phyloP scores from a whole-genome alignment of 2,888 invertebrate species.

The Epinotia ramella region DNA sequence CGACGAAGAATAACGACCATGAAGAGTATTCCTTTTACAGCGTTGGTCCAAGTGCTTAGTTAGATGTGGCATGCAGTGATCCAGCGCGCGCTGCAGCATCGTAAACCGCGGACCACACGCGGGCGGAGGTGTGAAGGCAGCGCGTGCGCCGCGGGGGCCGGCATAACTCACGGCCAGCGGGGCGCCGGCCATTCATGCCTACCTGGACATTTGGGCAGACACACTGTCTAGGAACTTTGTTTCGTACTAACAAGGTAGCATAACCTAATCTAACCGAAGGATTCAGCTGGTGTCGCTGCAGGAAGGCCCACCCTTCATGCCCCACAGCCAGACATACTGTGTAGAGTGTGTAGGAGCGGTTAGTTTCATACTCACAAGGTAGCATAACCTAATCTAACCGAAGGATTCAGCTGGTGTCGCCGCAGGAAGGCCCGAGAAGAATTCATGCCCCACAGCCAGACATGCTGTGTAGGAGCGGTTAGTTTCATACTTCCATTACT shows the following conservation, averaged over 20 bases:
- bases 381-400: no score
- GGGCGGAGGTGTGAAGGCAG: constrained; percentile 84
- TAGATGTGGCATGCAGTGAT: constrained; percentile 52
- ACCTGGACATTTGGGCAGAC: constrained; percentile 75
- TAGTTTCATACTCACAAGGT: not conserved
- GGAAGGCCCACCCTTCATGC: not conserved
- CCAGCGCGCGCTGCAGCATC: constrained; percentile 75
- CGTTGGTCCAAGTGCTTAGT: constrained; percentile 1
- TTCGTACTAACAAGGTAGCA: constrained; percentile 20
- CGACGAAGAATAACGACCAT: no score
- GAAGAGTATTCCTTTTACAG: not conserved
- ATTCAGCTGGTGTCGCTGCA: not conserved
- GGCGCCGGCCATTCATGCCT: constrained; percentile 83
- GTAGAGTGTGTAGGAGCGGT: not conserved
- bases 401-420: no score
- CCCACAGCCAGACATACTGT: not conserved
- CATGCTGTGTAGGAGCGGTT: no score
- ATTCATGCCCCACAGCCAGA: no score
- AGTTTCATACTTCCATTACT: no score
- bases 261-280: not conserved
- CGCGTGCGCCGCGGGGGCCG: constrained; percentile 78
- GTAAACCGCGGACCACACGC: constrained; percentile 84
- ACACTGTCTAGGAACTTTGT: constrained; percentile 65
- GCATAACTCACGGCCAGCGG: constrained; percentile 84
- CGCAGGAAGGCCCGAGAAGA: no score